A percentile compares a stretch with the other conserved stretches of the same genome.
These are phyloP conservation scores for Venusia cambrica DNA, from an alignment of 2,888 invertebrate species.

Conservation along the genomic window DNA sequence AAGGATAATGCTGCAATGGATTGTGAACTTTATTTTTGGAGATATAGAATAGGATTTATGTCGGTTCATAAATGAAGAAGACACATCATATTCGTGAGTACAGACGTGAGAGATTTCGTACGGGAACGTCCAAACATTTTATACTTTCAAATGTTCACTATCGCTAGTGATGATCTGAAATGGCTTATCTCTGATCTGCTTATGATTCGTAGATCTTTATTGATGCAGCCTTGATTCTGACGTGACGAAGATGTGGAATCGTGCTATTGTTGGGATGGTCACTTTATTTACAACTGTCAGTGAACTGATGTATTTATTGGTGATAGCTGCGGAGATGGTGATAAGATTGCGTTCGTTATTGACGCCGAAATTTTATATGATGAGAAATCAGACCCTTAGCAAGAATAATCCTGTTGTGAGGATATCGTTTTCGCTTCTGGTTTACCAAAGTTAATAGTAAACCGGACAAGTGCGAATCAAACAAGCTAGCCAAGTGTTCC, in stretches of 20 bases:
- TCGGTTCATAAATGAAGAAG: slow-evolving; percentile 30
- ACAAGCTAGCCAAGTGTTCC: too few relatives aligned
- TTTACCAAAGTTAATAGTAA: too few relatives aligned
- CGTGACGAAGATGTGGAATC: slow-evolving; percentile 67
- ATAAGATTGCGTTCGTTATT: slow-evolving; percentile 63
- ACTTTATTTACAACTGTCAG: slow-evolving; percentile 58
- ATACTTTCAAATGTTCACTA: slow-evolving; percentile 79
- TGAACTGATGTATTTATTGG: slow-evolving; percentile 71
- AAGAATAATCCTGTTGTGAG: slow-evolving; percentile 23
- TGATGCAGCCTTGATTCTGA: slow-evolving; percentile 67
- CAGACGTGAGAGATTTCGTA: slow-evolving; percentile 76
- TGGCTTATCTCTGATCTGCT: slow-evolving; percentile 69
- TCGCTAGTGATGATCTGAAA: slow-evolving; percentile 77
- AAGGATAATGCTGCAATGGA: slow-evolving; percentile 29
- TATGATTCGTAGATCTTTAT: slow-evolving; percentile 78
- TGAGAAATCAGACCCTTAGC: slow-evolving; percentile 27
- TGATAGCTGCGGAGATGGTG: slow-evolving; percentile 50
- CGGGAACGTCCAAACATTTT: slow-evolving; percentile 79
- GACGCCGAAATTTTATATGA: slow-evolving; percentile 37
- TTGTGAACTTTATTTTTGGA: slow-evolving; percentile 37
- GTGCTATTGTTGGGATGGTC: slow-evolving; percentile 61
- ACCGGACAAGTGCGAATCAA: too few relatives aligned
- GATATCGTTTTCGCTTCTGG: too few relatives aligned
- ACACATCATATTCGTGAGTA: slow-evolving; percentile 70
- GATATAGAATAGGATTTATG: slow-evolving; percentile 36